Base-by-base conservation (phyloP, 2,797 vertebrate genomes). In the Brachyalestes nurse region DNA sequence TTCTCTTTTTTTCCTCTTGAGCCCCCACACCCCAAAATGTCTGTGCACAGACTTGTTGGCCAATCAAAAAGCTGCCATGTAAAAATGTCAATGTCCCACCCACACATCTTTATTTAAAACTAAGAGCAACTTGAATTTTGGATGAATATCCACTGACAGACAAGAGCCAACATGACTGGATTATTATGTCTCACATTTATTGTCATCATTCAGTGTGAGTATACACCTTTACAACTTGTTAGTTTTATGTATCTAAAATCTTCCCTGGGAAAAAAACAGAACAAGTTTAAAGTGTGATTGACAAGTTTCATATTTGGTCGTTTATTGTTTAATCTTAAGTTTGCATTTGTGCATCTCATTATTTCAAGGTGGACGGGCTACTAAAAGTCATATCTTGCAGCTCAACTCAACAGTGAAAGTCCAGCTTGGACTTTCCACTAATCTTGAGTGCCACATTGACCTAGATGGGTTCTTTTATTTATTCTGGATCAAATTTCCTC, bases 401-500 rank as follows among this genome's bases (percentile, higher is more conserved):
- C 62, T 40, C 9, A 7, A 65, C 0, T 40, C 66, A 69, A 69
- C 21, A 69, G 66, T 69, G n/a, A 69, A 5, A 10, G 42, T 69
- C 0, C 42, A 49, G 42, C n/a, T 40, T 23, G 66, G 66, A 23
- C 40, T 23, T 0, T 25, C 66, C 40, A 23, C 42, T 7, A 69
- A n/a, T 23, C 42, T 69, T 1, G 40, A 49, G 42, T 69, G 66
- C 42, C 9, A 25, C 6, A 2, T 49, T 69, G 2, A 23, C 10
- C 1, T 23, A 47, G 1, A 25, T 2, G 66, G n/a, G 10, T n/a
- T 23, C 5, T 66, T 66, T 66, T 13, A 28, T 28, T 3, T 49
- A 25, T 47, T 69, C 12, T 69, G 66, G 66, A 69, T 69, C 5
- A 69, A 69, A 47, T 5, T 23, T 23, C 66, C 66, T 69, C 42